Conservation (phyloP, 2,888 invertebrate species). For the Spicauda simplicius region DNA sequence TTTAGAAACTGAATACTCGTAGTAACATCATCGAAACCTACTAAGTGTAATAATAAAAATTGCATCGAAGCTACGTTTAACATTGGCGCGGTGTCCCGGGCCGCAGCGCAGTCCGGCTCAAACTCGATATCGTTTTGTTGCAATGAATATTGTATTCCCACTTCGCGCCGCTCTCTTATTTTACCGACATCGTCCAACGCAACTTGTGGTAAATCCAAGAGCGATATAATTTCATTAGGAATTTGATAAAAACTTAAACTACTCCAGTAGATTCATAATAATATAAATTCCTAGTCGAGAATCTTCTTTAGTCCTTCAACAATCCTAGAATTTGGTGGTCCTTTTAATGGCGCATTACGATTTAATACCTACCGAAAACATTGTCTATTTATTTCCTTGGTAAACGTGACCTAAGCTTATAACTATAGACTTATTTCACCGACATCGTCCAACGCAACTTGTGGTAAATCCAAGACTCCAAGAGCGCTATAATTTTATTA, state of each 20-base stretch:
- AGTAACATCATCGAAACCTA: neutral
- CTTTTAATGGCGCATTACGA: too few species aligned
- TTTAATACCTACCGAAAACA: too few species aligned
- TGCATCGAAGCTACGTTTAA: neutral
- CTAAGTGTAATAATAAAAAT: too few species aligned
- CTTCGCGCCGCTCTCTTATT: slow-evolving; percentile 19
- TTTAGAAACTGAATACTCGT: too few species aligned
- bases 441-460: slow-evolving; percentile 8
- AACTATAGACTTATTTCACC: too few species aligned
- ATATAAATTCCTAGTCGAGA: too few species aligned
- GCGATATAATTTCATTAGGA: neutral
- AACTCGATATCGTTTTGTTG: slow-evolving; percentile 11
- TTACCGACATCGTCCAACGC: slow-evolving; percentile 10
- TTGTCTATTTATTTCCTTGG: too few species aligned
- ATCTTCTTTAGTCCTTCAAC: too few species aligned
- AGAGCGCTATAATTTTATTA: neutral
- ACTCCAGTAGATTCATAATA: neutral
- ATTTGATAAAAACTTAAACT: neutral
- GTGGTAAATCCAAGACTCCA: neutral
- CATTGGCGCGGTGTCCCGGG: neutral
- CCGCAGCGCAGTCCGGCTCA: neutral
- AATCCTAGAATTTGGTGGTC: too few species aligned
- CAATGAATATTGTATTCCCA: slow-evolving; percentile 19
- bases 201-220: slow-evolving; percentile 2
- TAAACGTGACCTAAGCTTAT: too few species aligned